Percentiles rank a stretch among this genome's conserved stretches.
phyloP scores from a whole-genome alignment of 2,797 vertebrate species.

The Gila robusta region DNA sequence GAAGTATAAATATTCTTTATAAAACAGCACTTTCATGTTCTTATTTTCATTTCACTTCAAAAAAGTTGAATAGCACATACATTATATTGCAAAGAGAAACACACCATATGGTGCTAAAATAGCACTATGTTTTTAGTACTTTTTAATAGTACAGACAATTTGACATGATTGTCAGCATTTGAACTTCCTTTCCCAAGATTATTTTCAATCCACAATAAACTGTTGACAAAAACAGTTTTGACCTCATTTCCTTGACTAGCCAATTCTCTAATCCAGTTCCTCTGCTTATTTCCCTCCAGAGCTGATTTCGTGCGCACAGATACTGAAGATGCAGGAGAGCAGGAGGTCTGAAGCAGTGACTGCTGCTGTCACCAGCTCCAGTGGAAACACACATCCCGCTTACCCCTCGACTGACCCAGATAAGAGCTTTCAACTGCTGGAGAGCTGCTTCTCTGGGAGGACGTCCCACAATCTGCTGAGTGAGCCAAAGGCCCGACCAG shows the following conservation, averaged over 20 bases:
- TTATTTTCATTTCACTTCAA: neutral
- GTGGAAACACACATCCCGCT: slow-evolving; percentile 47
- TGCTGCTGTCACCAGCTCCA: slow-evolving; percentile 54
- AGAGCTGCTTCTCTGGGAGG: slow-evolving; percentile 69
- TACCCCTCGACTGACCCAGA: slow-evolving; percentile 72
- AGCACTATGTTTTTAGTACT: neutral
- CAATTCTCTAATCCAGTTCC: slow-evolving; percentile 10
- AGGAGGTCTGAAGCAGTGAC: slow-evolving; percentile 48
- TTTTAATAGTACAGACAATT: neutral
- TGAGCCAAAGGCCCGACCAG: slow-evolving; percentile 40
- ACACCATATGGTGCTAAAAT: no score
- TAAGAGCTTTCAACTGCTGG: slow-evolving; percentile 76
- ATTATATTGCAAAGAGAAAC: neutral
- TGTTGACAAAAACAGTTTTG: neutral
- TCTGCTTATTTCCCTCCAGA: slow-evolving; percentile 6
- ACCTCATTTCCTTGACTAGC: neutral
- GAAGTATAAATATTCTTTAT: neutral
- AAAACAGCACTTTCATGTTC: neutral
- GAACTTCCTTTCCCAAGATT: slow-evolving; percentile 11
- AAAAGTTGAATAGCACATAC: neutral
- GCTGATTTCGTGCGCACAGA: neutral
- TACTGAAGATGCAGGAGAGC: slow-evolving; percentile 19
- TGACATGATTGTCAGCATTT: neutral
- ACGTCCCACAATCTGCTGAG: slow-evolving; percentile 69
- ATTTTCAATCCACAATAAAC: neutral